Base-by-base conservation (phyloP, 2,797 vertebrate genomes). In the Sciurus vulgaris region DNA sequence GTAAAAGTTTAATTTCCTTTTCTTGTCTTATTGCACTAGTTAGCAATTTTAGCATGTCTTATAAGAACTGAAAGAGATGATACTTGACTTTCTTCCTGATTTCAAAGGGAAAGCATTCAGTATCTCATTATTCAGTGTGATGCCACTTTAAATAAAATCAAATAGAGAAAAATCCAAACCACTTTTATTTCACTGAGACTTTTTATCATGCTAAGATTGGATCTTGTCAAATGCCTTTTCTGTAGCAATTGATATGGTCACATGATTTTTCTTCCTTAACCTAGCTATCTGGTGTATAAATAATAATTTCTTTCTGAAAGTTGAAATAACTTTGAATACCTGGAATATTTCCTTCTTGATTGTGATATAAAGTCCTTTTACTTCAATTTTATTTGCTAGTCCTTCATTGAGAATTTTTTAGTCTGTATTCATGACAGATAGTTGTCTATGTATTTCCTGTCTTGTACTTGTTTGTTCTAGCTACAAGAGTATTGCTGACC, bases 201-300 rank as follows among this genome's bases (percentile, higher is more conserved):
- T 74, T 93, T 88, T 86, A 51, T 65, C 54, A 69, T 35, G 44
- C 47, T 26, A 20, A 14, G 17, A 3, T 33, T 93, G 28, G 24
- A 69, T 35, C 41, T 77, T 86, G 15, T 61, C 47, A 87, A 67
- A 59, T 89, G 15, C 17, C 67, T 95, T 96, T 77, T 89, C 38
- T 77, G 1, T 33, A 59, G 81, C 47, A 59, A 18, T 26, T 47
- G 20, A 69, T 33, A 59, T 72, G 47, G 38, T 51, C 41, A 24
- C 11, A 81, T 67, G 33, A 54, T 56, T 72, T 85, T 88, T 93
- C 30, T 72, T 65, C 51, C 83, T 85, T 86, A 33, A 38, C 14
- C 28, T 67, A 1, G 63, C 35, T 33, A 82, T 30, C 11, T 28
- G 33, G 22, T 56, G 1, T 15, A 44, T 79, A 41, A 65, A 65